These are phyloP conservation scores for Hydrocynus forskahlii DNA, from an alignment of 2,797 vertebrate genomes.

Conservation along the genomic window DNA sequence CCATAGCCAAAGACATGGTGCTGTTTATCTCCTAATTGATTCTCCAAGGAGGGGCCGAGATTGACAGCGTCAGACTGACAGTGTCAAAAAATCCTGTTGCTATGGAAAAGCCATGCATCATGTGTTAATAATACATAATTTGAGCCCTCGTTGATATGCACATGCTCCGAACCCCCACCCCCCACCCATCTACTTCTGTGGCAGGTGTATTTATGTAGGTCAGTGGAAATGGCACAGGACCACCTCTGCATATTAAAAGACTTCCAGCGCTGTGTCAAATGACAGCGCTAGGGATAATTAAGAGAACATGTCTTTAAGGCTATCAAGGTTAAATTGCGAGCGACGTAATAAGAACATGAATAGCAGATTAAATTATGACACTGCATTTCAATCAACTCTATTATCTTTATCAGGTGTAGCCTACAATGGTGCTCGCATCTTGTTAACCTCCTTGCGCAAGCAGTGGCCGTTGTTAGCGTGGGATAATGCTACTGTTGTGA, in stretches of 20 bases:
- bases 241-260: slow-evolving; percentile 48
- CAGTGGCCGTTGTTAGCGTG: slow-evolving; percentile 4
- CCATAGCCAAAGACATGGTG: slow-evolving; percentile 73
- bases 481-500: slow-evolving; percentile 21
- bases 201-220: slow-evolving; percentile 51
- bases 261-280: slow-evolving; percentile 36
- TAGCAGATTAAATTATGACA: slow-evolving; percentile 43
- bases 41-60: slow-evolving; percentile 81
- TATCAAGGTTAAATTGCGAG: slow-evolving; percentile 48
- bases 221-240: slow-evolving; percentile 50
- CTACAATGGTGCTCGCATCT: slow-evolving; percentile 1
- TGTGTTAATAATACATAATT: slow-evolving; percentile 79
- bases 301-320: slow-evolving; percentile 49
- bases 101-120: slow-evolving; percentile 69
- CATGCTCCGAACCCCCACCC: slow-evolving; percentile 48
- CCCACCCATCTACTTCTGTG: slow-evolving; percentile 43
- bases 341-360: slow-evolving; percentile 40
- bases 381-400: slow-evolving; percentile 26
- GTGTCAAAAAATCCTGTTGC: slow-evolving; percentile 75
- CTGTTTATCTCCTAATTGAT: slow-evolving; percentile 90
- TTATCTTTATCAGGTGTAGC: slow-evolving; percentile 15
- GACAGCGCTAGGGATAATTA: slow-evolving; percentile 47
- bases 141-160: slow-evolving; percentile 75
- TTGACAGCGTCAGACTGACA: slow-evolving; percentile 77
- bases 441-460: background rate